Evolutionary conservation across 2,888 invertebrate species (phyloP).

Genomic region (Microplitis deprimator): DNA sequence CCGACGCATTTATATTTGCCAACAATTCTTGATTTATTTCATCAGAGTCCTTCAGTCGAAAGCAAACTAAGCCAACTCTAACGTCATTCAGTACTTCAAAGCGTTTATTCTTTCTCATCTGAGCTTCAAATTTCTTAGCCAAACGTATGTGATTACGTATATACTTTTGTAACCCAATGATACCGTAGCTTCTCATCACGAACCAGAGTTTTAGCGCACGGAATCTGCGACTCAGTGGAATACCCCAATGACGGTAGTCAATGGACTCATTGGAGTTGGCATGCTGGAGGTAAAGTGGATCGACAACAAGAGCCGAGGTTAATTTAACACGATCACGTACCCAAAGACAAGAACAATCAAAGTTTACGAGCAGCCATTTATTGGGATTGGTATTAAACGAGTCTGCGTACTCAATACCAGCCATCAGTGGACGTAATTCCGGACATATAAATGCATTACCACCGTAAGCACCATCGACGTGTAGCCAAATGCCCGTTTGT

Average conservation of each 20-base stretch:
- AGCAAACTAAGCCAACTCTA: slow-evolving; percentile 83
- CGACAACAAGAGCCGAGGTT: slow-evolving; percentile 87
- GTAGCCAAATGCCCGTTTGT: slow-evolving; percentile 83
- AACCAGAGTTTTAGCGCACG: slow-evolving; percentile 92
- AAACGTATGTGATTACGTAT: slow-evolving; percentile 86
- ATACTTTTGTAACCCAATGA: slow-evolving; percentile 85
- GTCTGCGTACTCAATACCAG: slow-evolving; percentile 82
- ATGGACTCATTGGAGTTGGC: slow-evolving; percentile 81
- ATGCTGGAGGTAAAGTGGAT: slow-evolving; percentile 89
- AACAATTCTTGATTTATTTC: slow-evolving; percentile 83
- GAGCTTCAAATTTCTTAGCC: slow-evolving; percentile 82
- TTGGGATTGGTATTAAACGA: slow-evolving; percentile 92
- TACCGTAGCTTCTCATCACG: slow-evolving; percentile 85
- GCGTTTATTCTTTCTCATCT: slow-evolving; percentile 79
- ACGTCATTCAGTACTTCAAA: slow-evolving; percentile 87
- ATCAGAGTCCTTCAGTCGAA: slow-evolving; percentile 81
- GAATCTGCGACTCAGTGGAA: slow-evolving; percentile 88
- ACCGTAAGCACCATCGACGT: slow-evolving; percentile 91
- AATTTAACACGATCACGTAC: slow-evolving; percentile 82
- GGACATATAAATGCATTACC: slow-evolving; percentile 90
- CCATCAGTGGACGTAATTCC: slow-evolving; percentile 80
- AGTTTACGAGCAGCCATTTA: slow-evolving; percentile 88
- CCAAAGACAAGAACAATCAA: slow-evolving; percentile 91
- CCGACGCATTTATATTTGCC: slow-evolving; percentile 86
- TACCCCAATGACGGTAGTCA: slow-evolving; percentile 88